Evolutionary conservation across 2,113 vertebrate species (phyloP), one percentile per base, ranked within the genome.

Genomic region (Ammodytes marinus): DNA sequence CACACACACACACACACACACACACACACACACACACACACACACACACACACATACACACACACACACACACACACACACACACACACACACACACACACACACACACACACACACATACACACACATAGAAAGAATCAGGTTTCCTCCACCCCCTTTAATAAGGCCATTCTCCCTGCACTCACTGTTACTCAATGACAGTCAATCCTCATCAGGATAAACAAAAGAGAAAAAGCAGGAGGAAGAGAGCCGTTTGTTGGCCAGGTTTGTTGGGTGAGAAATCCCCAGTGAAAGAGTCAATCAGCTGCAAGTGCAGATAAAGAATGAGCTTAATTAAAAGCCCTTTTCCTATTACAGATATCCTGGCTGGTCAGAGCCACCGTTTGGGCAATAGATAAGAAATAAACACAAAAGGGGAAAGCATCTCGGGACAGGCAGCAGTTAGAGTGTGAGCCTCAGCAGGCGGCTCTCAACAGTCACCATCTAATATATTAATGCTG

Each of bases 401-500:
- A 85, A 88, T 75, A 76, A 70, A 79, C 80, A 81, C 42, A 61
- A 77, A 70, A 67, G 70, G 27, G 52, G 67, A 76, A 74, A 72
- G 80, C 75, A 70, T 83, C 84, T 77, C 39, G n/a, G 82, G 85
- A 27, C 88, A 86, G 80, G 75, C 83, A 87, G 83, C 89, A 79
- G 83, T 90, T 85, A 82, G 84, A 84, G 85, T 52, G 76, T 85
- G 82, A 89, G 83, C 91, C 91, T 83, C 89, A 89, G 91, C 90
- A 91, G 89, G 90, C 86, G 69, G 86, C 91, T 90, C 87, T 85
- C 84, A 91, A 77, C 92, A 93, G 90, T 86, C 91, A 77, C 83
- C 87, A 82, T 93, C 89, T 94, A 95, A 94, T 94, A 94, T 93
- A 95, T 95, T 92, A 95, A 94, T 90, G 91, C 93, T 96, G 95